Percentiles rank a stretch among this genome's conserved stretches.
Conservation (phyloP, 2,113 vertebrate genomes). For the Toxotes chatareus region DNA sequence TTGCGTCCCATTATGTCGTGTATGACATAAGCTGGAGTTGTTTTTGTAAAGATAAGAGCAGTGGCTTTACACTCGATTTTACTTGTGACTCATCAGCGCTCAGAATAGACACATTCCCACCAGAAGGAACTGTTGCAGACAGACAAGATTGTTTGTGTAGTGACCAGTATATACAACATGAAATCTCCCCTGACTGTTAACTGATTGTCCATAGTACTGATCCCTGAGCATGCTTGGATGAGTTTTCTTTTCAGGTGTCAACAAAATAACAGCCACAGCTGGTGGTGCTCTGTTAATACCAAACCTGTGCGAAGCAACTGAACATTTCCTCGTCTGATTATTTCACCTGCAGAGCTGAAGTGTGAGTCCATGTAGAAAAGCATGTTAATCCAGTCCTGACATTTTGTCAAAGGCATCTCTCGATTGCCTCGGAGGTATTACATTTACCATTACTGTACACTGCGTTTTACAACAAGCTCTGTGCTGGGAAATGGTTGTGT, state of each 20-base stretch:
- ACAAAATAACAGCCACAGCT: not conserved
- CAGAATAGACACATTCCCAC: conserved; percentile 18
- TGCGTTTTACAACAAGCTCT: not conserved
- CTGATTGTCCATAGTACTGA: not conserved
- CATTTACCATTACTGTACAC: not conserved
- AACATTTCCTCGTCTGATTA: not conserved
- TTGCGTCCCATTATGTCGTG: not conserved
- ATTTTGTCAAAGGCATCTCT: not conserved
- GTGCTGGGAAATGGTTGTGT: not conserved
- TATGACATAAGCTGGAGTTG: not conserved
- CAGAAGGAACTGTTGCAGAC: not conserved
- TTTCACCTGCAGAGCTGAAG: not conserved
- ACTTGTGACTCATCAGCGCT: conserved; percentile 40
- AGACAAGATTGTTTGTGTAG: not conserved
- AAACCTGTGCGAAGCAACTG: not conserved
- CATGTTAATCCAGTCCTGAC: conserved; percentile 30
- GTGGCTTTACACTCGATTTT: conserved; percentile 16
- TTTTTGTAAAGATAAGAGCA: not conserved
- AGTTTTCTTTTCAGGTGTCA: not conserved
- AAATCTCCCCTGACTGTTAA: conserved; percentile 4
- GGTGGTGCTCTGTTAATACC: conserved; percentile 1
- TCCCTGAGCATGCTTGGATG: not conserved
- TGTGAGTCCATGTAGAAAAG: not conserved
- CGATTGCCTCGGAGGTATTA: not conserved
- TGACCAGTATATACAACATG: not conserved